These are phyloP conservation scores for Trochalopteron elliotii DNA, from an alignment of 2,113 vertebrate species.

Conservation along the genomic window DNA sequence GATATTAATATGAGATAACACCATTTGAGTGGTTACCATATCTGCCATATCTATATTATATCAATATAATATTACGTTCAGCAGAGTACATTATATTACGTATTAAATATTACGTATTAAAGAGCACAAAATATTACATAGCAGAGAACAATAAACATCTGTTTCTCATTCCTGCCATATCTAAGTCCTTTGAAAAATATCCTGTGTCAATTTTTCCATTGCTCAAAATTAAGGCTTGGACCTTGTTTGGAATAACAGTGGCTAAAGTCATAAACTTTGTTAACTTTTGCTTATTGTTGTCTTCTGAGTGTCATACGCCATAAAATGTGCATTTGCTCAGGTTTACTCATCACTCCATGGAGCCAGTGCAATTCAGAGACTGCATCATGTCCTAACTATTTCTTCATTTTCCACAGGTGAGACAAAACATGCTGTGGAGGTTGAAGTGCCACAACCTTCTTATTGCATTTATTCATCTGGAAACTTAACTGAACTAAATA, in stretches of 20 bases:
- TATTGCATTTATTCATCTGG: slow-evolving; percentile 45
- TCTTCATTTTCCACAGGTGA: slow-evolving; percentile 13
- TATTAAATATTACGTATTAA: too few relatives aligned
- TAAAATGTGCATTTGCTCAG: background rate
- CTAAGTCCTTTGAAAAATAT: background rate
- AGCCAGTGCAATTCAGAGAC: background rate
- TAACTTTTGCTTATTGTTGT: background rate
- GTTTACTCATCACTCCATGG: background rate
- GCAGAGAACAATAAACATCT: background rate
- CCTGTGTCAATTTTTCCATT: background rate
- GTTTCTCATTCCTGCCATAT: background rate
- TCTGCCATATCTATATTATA: background rate
- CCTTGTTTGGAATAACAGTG: background rate
- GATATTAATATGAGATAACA: background rate
- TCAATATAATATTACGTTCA: background rate
- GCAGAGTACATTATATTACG: too few relatives aligned
- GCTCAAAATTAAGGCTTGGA: background rate
- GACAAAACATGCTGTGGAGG: background rate
- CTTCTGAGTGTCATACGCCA: background rate
- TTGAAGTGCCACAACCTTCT: slow-evolving; percentile 31
- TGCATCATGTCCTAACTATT: background rate
- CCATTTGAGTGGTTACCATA: background rate
- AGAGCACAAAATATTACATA: too few relatives aligned
- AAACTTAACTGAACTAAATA: slow-evolving; percentile 37
- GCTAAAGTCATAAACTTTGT: background rate